Percentiles rank a stretch among this genome's conserved stretches.
phyloP scores from a whole-genome alignment of 2,113 vertebrate genomes.

The Lasiurus cinereus region DNA sequence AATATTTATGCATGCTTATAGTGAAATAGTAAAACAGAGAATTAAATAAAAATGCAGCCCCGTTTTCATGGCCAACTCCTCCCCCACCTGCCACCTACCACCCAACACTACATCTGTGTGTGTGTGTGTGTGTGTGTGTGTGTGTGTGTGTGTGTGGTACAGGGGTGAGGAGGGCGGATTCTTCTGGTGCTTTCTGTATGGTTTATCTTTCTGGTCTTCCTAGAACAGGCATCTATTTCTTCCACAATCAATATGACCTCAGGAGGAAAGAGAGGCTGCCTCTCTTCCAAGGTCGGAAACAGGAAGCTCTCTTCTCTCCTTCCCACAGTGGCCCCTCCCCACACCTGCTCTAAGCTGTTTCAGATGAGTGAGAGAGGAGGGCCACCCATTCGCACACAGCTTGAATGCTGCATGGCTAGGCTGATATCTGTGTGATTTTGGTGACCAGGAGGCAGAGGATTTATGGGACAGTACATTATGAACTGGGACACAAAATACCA shows the following conservation, averaged over 20 bases:
- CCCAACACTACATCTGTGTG: background rate
- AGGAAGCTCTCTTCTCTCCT: background rate
- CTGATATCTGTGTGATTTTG: background rate
- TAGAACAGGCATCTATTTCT: background rate
- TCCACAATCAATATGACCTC: background rate
- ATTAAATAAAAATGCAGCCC: background rate
- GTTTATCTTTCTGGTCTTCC: constrained; percentile 17
- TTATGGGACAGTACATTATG: background rate
- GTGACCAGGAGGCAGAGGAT: background rate
- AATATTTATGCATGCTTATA: background rate
- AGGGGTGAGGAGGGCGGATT: too few species aligned
- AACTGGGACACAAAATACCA: background rate
- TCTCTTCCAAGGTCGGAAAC: background rate
- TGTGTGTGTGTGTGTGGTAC: too few species aligned
- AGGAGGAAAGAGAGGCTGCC: background rate
- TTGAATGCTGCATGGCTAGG: background rate
- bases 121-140: background rate
- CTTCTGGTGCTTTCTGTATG: background rate
- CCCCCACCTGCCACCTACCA: background rate
- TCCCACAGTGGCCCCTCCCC: background rate
- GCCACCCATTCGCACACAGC: background rate
- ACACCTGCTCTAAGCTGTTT: background rate
- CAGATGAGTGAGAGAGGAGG: background rate
- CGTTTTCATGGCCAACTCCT: background rate
- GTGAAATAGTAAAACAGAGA: background rate